Conservation (phyloP, 2,888 invertebrate genomes). For the Zaprionus lineosus region DNA sequence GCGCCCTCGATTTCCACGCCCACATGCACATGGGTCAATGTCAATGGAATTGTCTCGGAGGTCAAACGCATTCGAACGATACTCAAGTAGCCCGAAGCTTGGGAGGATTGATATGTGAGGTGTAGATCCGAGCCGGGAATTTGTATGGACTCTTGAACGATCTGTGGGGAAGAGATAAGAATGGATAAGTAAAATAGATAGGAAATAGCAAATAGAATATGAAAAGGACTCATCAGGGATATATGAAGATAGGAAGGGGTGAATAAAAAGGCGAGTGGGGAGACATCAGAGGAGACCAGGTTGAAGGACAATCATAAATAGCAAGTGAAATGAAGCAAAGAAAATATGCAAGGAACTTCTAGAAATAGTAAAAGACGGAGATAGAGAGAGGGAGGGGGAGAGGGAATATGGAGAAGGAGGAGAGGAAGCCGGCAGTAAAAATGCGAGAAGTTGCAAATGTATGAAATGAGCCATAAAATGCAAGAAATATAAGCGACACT, state of each 20-base stretch:
- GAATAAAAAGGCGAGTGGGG: no score
- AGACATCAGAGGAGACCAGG: neutral
- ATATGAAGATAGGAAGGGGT: no score
- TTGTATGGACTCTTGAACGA: constrained; percentile 96
- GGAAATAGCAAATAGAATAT: no score
- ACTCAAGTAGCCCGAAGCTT: constrained; percentile 96
- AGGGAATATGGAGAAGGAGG: neutral
- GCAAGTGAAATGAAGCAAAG: neutral
- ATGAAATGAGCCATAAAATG: no score
- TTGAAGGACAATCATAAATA: neutral
- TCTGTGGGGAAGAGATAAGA: no score
- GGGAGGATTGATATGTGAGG: constrained; percentile 97
- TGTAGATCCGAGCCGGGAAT: constrained; percentile 97
- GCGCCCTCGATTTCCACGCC: constrained; percentile 96
- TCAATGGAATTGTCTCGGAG: constrained; percentile 89
- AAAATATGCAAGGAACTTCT: no score
- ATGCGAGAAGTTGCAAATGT: no score
- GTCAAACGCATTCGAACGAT: constrained; percentile 95
- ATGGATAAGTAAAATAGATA: neutral
- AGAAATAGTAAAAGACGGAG: neutral
- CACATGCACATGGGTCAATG: constrained; percentile 94
- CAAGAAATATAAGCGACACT: neutral
- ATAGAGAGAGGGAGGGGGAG: neutral
- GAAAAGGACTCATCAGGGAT: no score
- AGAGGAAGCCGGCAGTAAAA: no score